phyloP scores from a whole-genome alignment of 2,113 vertebrate genomes.

The Sinocyclocheilus maitianheensis region DNA sequence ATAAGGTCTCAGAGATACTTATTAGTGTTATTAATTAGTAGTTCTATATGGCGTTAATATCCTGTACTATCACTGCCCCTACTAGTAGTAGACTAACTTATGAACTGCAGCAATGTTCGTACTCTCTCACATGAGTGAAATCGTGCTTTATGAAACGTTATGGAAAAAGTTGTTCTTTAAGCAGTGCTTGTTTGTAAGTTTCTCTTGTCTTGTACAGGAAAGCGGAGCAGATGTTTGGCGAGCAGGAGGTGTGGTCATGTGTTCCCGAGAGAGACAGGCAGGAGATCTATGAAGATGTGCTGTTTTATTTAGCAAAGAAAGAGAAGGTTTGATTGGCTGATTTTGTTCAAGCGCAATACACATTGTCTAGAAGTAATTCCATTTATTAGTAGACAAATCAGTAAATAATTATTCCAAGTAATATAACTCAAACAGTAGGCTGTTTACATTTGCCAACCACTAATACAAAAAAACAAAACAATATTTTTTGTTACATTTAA shows the following conservation, averaged over 20 bases:
- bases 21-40: not conserved
- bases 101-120: conserved; percentile 17
- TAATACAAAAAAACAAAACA: no score
- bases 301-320: conserved; percentile 95
- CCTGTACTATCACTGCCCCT: conserved; percentile 62
- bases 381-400: no score
- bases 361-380: no score
- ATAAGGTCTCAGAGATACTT: not conserved
- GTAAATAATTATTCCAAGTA: not conserved
- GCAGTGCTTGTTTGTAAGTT: not conserved
- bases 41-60: not conserved
- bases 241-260: conserved; percentile 92
- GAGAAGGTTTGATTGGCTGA: conserved; percentile 82
- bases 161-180: not conserved
- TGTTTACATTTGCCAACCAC: not conserved
- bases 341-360: not conserved
- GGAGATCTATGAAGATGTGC: conserved; percentile 96
- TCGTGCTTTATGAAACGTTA: not conserved
- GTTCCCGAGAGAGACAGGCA: conserved; percentile 94
- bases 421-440: not conserved
- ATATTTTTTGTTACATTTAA: no score
- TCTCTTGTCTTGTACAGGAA: conserved; percentile 76
- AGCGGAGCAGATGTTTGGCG: conserved; percentile 95
- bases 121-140: not conserved
- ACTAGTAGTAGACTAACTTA: conserved; percentile 54